Conservation (phyloP, 2,113 vertebrate species). For the Anolis carolinensis region DNA sequence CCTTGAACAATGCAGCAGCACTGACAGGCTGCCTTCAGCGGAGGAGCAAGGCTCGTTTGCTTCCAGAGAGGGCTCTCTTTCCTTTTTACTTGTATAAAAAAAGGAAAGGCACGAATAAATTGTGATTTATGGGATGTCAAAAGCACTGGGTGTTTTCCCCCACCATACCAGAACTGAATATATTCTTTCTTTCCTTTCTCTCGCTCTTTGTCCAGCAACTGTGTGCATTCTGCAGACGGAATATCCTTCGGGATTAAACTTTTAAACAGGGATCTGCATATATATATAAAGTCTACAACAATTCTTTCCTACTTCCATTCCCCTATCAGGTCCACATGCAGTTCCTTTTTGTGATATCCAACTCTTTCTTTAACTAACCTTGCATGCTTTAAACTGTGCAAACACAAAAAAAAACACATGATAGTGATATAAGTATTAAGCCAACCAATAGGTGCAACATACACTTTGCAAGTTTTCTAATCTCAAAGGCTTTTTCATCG, state of each 20-base stretch:
- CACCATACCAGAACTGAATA: not conserved
- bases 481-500: no score
- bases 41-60: not conserved
- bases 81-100: constrained; percentile 45
- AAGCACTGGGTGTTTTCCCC: constrained; percentile 8
- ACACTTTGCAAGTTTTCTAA: no score
- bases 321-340: not conserved
- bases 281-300: not conserved
- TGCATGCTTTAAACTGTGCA: not conserved
- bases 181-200: not conserved
- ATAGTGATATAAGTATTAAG: no score
- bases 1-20: constrained; percentile 27
- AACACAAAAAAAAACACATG: no score
- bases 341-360: not conserved
- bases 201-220: not conserved
- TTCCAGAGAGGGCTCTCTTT: constrained; percentile 32
- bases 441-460: no score
- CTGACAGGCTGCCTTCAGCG: not conserved
- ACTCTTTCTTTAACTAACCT: not conserved
- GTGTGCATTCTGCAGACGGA: constrained; percentile 49
- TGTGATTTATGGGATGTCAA: constrained; percentile 63
- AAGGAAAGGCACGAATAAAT: constrained; percentile 58
- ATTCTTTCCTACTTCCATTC: no score
- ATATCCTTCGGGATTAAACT: constrained; percentile 25
- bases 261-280: not conserved